Conservation (phyloP, 37 sponge, comb jelly and placozoan genomes). For the Diacarnus erythraeanus region DNA sequence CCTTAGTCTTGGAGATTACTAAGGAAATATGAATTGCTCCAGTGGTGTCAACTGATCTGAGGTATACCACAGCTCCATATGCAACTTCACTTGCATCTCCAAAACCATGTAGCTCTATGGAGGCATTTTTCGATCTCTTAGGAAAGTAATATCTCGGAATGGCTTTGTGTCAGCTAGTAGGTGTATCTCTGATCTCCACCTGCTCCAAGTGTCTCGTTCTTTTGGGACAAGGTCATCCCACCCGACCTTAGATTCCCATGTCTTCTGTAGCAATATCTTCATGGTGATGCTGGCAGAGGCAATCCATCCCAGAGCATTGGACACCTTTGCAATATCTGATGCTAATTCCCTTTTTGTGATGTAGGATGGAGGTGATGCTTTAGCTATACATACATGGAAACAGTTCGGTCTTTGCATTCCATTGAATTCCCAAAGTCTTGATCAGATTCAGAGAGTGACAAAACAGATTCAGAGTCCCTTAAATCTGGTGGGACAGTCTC, state of each 20-base stretch:
- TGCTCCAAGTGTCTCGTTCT: background rate
- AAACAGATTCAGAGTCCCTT: background rate
- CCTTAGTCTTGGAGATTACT: background rate
- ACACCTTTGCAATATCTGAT: constrained; percentile 36
- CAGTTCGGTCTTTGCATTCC: constrained; percentile 1
- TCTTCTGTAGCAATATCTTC: background rate
- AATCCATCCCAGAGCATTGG: constrained; percentile 34
- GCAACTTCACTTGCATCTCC: background rate
- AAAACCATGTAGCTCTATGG: background rate
- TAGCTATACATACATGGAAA: background rate
- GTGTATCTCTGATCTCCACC: background rate
- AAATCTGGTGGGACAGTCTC: background rate
- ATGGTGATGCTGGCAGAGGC: background rate
- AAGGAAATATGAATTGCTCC: background rate
- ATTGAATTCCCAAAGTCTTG: constrained; percentile 25
- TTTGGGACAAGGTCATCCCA: background rate
- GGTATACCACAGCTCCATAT: background rate
- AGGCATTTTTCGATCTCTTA: background rate
- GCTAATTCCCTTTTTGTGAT: constrained; percentile 20
- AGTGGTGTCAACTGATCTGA: background rate
- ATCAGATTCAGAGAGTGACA: background rate
- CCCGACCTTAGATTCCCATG: background rate
- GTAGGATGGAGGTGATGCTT: background rate
- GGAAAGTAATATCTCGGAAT: background rate
- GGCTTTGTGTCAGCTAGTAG: too few species aligned